Base-by-base conservation (phyloP, 2,113 vertebrate genomes). In the Aspiorhynchus laticeps region DNA sequence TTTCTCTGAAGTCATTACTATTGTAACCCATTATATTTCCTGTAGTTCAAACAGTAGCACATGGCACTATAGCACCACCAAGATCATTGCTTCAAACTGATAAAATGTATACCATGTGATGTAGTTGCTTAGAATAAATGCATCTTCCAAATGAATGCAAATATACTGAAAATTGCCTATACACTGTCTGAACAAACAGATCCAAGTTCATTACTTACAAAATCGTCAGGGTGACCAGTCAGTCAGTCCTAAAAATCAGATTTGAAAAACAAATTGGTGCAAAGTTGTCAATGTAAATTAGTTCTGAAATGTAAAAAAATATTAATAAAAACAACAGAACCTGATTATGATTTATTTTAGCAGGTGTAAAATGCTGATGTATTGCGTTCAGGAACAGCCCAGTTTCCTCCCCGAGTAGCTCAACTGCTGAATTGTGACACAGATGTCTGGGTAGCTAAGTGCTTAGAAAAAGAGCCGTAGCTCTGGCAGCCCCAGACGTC, bases 401-500 rank as follows among this genome's bases (percentile, higher is more conserved):
- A 78, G 19, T 78, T 41, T 76, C 38, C 48, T 76, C 31, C n/a
- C 73, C 41, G n/a, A 38, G 83, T 61, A 63, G 19, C 28, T 79
- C 75, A 85, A 75, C 41, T 77, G 80, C 61, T 87, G 69, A 67
- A 87, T 33, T 41, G 33, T 51, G 56, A 84, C 69, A 67, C 56
- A 67, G 80, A 87, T 76, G 41, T 61, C 17, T 79, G 59, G 51
- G 48, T 56, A 51, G 73, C 73, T 46, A 85, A 85, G 73, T 85
- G 71, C 51, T 77, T 74, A 76, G 21, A 74, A 61, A 85, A 67
- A 85, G 53, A 28, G 28, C 41, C 0, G 26, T 67, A 48, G 36
- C 63, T 85, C 38, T 79, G 56, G 38, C 56, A 31, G 53, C 41
- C 74, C 31, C 75, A 15, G 41, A 79, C 41, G 3, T 67, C 56